These are phyloP conservation scores for Chelonus formosanus DNA, from an alignment of 2,888 invertebrate genomes.

Conservation along the genomic window DNA sequence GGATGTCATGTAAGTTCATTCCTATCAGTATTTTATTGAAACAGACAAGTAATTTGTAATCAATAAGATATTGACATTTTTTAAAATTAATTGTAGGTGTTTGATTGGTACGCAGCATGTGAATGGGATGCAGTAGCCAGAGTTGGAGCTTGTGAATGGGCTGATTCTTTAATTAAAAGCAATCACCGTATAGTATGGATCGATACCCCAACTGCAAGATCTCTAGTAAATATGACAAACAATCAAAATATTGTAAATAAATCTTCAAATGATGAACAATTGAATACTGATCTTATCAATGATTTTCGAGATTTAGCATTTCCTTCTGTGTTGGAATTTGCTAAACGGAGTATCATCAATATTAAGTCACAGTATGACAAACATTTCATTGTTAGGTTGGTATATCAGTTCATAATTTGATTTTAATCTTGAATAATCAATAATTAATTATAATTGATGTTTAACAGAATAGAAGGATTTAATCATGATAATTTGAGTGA, in stretches of 20 bases:
- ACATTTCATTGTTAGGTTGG: constrained; percentile 54
- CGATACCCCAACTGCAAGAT: constrained; percentile 49
- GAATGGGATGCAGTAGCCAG: constrained; percentile 52
- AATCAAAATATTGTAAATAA: constrained; percentile 22
- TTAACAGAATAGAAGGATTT: constrained; percentile 49
- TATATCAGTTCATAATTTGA: background rate
- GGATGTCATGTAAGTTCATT: constrained; percentile 44
- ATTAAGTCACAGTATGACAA: constrained; percentile 42
- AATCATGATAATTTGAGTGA: constrained; percentile 38
- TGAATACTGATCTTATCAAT: constrained; percentile 37
- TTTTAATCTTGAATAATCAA: too few relatives aligned
- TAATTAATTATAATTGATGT: too few relatives aligned
- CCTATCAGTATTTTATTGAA: background rate
- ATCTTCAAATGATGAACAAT: constrained; percentile 13
- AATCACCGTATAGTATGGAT: constrained; percentile 52
- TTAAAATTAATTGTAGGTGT: constrained; percentile 43
- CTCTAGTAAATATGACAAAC: constrained; percentile 37
- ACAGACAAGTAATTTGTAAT: constrained; percentile 2
- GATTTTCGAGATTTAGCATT: constrained; percentile 53
- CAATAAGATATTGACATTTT: background rate
- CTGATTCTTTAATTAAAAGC: constrained; percentile 45
- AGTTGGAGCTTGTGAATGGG: constrained; percentile 52
- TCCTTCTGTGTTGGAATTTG: constrained; percentile 48
- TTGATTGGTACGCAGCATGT: constrained; percentile 51
- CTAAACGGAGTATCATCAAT: constrained; percentile 45